Evolutionary conservation across 2,888 invertebrate genomes (phyloP), one percentile per base, ranked within the genome.

Genomic region (Myopa tessellatipennis): DNA sequence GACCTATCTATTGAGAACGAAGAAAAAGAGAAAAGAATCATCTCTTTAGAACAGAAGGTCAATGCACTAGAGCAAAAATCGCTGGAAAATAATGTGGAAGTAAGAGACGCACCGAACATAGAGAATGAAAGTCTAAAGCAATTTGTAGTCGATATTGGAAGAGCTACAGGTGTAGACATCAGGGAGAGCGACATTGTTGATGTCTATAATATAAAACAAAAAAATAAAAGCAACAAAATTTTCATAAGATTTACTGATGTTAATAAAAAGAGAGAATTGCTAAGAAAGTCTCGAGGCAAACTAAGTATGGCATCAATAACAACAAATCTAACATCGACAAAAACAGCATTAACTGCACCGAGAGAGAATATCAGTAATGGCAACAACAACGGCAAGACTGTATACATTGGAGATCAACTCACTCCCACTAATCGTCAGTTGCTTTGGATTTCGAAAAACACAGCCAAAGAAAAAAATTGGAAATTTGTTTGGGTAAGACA

Each of bases 11-110:
- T 12, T 10, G 34, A 52, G 26, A 70, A 70, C n/a, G 26, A 50
- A 50, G 70, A 70, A 52, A 70, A 70, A 36, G 70, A 70, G 10
- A 52, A 26, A 36, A 52, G 26, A 55, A 34, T 55, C 10, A 26
- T 14, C 8, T 7, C 36, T 18, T 45, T 50, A n/a, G 70, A 70
- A 36, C 52, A 34, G 14, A 70, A 70, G 52, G 52, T 70, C 10
- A 70, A 70, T 52, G 52, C 36, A 10, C 50, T 70, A 52, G 70
- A 70, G 34, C 69, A 69, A 45, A 18, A 69, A 34, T 70, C 70
- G 4, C 4, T 70, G 3, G 55, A 70, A 26, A 70, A 70, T 7
- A 70, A 70, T 7, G 52, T 70, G 14, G 70, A 70, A 55, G 52
- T 70, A 52, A 55, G 16, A 55, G 52, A 70, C 16, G 34, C 26